These are phyloP conservation scores for Caenorhabditis sp. DNA, from an alignment of 2,888 invertebrate genomes.

Conservation along the genomic window DNA sequence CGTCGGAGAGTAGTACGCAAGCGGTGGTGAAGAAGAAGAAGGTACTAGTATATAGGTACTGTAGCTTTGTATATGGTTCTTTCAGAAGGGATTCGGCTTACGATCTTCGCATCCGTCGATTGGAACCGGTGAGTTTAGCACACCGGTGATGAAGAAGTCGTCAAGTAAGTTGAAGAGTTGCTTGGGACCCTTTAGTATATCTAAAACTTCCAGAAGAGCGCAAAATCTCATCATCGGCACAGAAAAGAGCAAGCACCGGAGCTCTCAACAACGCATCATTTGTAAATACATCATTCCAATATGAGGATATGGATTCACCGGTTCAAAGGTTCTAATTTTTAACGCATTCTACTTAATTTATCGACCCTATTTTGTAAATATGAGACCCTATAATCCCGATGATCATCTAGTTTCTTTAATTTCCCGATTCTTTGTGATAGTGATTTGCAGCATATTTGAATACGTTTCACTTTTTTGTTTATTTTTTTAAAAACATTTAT, in stretches of 20 bases:
- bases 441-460: not conserved
- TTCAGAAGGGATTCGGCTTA: constrained; percentile 28
- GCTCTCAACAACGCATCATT: constrained; percentile 46
- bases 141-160: constrained; percentile 24
- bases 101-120: constrained; percentile 39
- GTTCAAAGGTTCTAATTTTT: not conserved
- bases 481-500: not conserved
- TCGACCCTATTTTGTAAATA: not conserved
- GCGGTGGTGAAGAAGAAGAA: constrained; percentile 38
- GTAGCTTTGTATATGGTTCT: constrained; percentile 4
- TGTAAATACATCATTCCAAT: constrained; percentile 51
- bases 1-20: constrained; percentile 16
- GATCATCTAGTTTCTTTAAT: not conserved
- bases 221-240: constrained; percentile 13
- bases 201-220: constrained; percentile 37
- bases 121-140: constrained; percentile 16
- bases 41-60: constrained; percentile 1
- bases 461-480: not conserved
- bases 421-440: not conserved
- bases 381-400: not conserved
- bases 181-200: not conserved
- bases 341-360: not conserved
- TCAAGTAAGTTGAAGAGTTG: constrained; percentile 18
- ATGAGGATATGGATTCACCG: constrained; percentile 44
- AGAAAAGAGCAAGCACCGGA: constrained; percentile 33